phyloP scores from a whole-genome alignment of 2,113 vertebrate species.

The Xiphophorus maculatus region DNA sequence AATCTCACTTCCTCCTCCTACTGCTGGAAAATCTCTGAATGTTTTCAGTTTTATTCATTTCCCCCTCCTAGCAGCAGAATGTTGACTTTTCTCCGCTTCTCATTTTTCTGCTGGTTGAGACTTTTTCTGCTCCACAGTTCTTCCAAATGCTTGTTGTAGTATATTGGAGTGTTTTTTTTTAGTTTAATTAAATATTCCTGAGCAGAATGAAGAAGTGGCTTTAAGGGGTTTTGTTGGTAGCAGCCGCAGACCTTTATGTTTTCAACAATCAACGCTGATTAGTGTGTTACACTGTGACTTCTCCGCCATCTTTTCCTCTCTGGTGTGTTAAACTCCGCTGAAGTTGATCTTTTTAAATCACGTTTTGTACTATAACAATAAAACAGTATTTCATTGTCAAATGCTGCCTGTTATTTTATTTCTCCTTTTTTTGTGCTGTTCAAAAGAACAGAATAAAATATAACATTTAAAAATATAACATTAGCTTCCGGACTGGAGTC shows the following conservation, averaged over 20 bases:
- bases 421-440: not conserved
- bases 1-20: not conserved
- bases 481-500: too few relatives aligned
- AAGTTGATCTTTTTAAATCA: conserved; percentile 58
- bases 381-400: conserved; percentile 73
- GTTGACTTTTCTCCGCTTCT: not conserved
- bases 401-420: too few relatives aligned
- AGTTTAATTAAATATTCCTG: not conserved
- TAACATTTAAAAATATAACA: too few relatives aligned
- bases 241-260: conserved; percentile 3
- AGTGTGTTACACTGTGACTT: not conserved
- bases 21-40: not conserved
- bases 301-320: not conserved
- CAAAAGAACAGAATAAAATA: not conserved
- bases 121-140: not conserved
- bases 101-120: not conserved
- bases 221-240: not conserved
- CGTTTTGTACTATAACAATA: conserved; percentile 78
- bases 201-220: conserved; percentile 3
- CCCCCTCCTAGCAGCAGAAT: not conserved
- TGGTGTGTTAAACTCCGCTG: conserved; percentile 52
- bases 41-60: not conserved
- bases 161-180: not conserved
- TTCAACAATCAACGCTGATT: not conserved
- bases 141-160: not conserved